Evolutionary conservation across 2,888 invertebrate genomes (phyloP).

Genomic region (Baccha elongata): DNA sequence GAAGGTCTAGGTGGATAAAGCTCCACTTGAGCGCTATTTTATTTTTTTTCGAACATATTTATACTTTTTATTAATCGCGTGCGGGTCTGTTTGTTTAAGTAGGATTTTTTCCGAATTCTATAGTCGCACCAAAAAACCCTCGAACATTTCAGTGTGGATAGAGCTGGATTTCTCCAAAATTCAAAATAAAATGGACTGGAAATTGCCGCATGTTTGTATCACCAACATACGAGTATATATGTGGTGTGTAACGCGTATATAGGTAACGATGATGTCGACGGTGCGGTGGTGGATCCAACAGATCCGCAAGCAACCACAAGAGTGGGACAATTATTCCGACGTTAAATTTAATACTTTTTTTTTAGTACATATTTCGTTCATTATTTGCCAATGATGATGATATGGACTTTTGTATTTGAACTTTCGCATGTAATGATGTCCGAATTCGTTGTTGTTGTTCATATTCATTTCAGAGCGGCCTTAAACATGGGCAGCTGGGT

Average conservation of each 20-base stretch:
- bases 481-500: too few relatives aligned
- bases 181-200: slow-evolving; percentile 68
- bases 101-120: slow-evolving; percentile 47
- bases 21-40: slow-evolving; percentile 51
- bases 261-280: slow-evolving; percentile 53
- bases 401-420: slow-evolving; percentile 56
- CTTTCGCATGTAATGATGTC: slow-evolving; percentile 59
- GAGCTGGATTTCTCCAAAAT: slow-evolving; percentile 67
- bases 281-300: slow-evolving; percentile 31
- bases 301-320: slow-evolving; percentile 57
- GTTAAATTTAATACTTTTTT: slow-evolving; percentile 44
- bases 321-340: slow-evolving; percentile 51
- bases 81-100: slow-evolving; percentile 69
- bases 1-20: slow-evolving; percentile 1
- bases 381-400: slow-evolving; percentile 25
- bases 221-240: slow-evolving; percentile 45
- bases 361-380: slow-evolving; percentile 26
- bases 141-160: too few relatives aligned
- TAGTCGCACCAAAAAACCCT: slow-evolving; percentile 54
- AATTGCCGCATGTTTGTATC: slow-evolving; percentile 65
- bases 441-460: slow-evolving; percentile 48
- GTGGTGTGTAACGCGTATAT: slow-evolving; percentile 31
- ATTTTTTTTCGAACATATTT: slow-evolving; percentile 22
- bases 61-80: slow-evolving; percentile 62
- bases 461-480: too few relatives aligned